phyloP scores from a whole-genome alignment of 2,888 invertebrate genomes.

The Amblyjoppa fuscipennis region DNA sequence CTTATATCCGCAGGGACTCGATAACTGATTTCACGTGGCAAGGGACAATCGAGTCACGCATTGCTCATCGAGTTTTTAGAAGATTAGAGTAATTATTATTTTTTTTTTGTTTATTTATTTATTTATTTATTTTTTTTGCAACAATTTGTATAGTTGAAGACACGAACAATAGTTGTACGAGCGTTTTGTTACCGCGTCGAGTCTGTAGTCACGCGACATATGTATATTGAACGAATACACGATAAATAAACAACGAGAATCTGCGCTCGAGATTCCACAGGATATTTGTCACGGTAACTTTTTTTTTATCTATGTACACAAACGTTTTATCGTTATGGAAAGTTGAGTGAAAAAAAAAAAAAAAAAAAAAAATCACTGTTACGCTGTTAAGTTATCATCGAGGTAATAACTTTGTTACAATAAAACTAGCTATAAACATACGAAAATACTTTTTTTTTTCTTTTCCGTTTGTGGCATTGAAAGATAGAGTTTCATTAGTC shows the following conservation, averaged over 20 bases:
- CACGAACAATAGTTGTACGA: constrained; percentile 16
- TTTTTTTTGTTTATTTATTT: background rate
- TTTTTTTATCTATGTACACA: constrained; percentile 10
- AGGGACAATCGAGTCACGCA: background rate
- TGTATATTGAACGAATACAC: constrained; percentile 53
- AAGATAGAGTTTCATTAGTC: too few species aligned
- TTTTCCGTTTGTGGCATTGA: too few species aligned
- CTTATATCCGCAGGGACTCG: constrained; percentile 58
- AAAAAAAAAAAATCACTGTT: constrained; percentile 8
- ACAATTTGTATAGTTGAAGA: constrained; percentile 34
- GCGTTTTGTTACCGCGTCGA: constrained; percentile 26
- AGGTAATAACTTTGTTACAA: constrained; percentile 43
- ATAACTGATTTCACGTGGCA: constrained; percentile 40
- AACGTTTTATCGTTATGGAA: constrained; percentile 39
- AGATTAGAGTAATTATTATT: background rate
- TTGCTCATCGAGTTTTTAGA: constrained; percentile 8
- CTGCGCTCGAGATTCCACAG: constrained; percentile 2
- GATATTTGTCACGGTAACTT: constrained; percentile 19
- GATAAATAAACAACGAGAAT: background rate
- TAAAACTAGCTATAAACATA: constrained; percentile 5
- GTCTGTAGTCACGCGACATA: constrained; percentile 25
- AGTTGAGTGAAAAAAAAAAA: constrained; percentile 19
- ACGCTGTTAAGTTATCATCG: constrained; percentile 30
- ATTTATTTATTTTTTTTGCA: background rate
- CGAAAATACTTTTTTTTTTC: too few species aligned